Base-by-base conservation (phyloP, 2,797 vertebrate genomes). In the Halcyon leucocephala region DNA sequence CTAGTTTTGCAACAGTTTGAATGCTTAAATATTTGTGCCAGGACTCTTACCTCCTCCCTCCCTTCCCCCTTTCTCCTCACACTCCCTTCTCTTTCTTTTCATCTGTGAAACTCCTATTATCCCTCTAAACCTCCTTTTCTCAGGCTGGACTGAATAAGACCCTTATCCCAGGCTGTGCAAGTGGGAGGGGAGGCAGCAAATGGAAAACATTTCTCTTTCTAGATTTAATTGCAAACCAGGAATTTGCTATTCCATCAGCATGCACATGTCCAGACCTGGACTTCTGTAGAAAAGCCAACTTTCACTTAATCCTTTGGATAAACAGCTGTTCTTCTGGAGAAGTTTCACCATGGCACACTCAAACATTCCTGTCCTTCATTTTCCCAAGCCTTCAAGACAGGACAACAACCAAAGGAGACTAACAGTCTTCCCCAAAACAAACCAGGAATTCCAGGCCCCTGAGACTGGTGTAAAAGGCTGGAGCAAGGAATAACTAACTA, bases 141-240 rank as follows among this genome's bases (percentile, higher is more conserved):
- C 61, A 24, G 18, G 61, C 31, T 92, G 79, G 95, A 61, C 37
- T 73, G 87, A 95, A 6, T 78, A 90, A 92, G 29, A 91, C 14
- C 46, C 77, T 94, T 93, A 93, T 85, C 73, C 86, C 62, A 89
- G 41, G 19, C 71, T 81, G 73, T 26, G 44, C 71, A 61, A 73
- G 55, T 55, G 28, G 72, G 89, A 95, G 62, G 39, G 72, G 41
- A 86, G 58, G 33, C 58, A 95, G 80, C 70, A 79, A 83, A 85
- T 81, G 61, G 82, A 87, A 94, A 96, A 64, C 49, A 76, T 80
- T 95, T 96, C 41, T 94, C 69, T 93, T 94, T 69, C 65, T 91
- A 82, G 41, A 64, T 89, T 72, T 66, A 77, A 89, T 60, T 95
- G 82, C 73, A 87, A 96, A 93, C 42, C 22, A 73, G 33, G 31